Evolutionary conservation across 53 echinoderm and acorn worm genomes (phyloP).

Genomic region (Hippasteria phrygiana): DNA sequence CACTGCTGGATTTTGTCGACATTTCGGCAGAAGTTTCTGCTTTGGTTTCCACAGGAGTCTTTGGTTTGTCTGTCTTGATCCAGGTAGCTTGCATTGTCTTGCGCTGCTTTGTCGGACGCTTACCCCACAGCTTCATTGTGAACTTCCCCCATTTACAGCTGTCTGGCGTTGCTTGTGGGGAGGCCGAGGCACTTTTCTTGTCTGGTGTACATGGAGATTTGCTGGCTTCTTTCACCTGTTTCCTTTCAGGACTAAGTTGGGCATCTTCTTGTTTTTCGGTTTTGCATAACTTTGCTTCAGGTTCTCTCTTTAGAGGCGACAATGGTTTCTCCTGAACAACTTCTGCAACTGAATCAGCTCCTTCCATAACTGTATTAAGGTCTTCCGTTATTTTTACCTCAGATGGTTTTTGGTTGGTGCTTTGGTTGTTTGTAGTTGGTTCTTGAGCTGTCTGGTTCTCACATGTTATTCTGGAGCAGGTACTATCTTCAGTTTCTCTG

Average conservation of each 20-base stretch:
- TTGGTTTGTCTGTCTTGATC: constrained; percentile 9
- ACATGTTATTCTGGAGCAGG: not conserved
- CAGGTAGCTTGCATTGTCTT: constrained; percentile 29
- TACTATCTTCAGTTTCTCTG: not conserved
- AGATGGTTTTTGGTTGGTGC: not conserved
- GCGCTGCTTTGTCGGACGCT: constrained; percentile 44
- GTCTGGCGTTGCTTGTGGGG: constrained; percentile 17
- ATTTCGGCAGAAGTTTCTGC: not conserved
- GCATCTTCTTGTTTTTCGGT: not conserved
- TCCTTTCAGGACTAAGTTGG: not conserved
- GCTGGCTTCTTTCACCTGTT: not conserved
- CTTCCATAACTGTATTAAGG: too few species aligned
- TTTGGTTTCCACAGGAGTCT: constrained; percentile 3
- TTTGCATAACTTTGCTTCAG: not conserved
- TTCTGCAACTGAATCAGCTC: too few species aligned
- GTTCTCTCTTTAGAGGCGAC: not conserved
- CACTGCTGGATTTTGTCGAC: not conserved
- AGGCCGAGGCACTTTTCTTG: not conserved
- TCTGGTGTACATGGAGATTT: not conserved
- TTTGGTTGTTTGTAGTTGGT: not conserved
- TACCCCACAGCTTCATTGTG: constrained; percentile 63
- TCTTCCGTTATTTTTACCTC: not conserved
- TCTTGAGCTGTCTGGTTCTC: not conserved
- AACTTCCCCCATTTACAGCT: constrained; percentile 62
- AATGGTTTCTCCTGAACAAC: not conserved